phyloP scores from a whole-genome alignment of 2,797 vertebrate genomes.

The Pantherophis vulpinus region DNA sequence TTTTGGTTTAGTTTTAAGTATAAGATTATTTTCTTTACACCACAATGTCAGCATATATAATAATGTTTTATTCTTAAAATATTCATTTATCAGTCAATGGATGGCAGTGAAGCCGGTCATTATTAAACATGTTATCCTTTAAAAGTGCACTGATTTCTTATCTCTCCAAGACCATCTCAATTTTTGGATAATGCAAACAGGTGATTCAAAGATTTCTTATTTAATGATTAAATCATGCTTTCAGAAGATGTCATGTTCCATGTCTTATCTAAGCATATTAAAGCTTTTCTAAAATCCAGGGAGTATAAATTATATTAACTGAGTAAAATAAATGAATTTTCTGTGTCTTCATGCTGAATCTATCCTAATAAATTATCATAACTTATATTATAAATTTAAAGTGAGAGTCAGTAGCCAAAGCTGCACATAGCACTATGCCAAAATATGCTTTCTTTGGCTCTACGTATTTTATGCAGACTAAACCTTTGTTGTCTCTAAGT shows the following conservation, averaged over 20 bases:
- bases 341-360: not conserved
- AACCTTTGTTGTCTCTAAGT: not conserved
- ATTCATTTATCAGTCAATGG: not conserved
- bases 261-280: not conserved
- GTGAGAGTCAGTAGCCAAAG: not conserved
- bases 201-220: not conserved
- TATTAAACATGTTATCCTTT: not conserved
- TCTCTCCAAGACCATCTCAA: not conserved
- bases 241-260: not conserved
- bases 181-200: not conserved
- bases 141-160: not conserved
- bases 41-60: not conserved
- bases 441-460: not conserved
- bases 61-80: not conserved
- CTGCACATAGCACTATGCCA: not conserved
- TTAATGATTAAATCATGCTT: not conserved
- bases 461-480: not conserved
- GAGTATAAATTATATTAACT: not conserved
- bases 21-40: too few relatives aligned
- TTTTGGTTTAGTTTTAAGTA: too few relatives aligned
- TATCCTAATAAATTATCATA: not conserved
- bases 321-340: not conserved
- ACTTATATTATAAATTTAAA: not conserved
- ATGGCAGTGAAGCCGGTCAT: not conserved
- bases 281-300: not conserved